A percentile compares a stretch with the other conserved stretches of the same genome.
These are phyloP conservation scores for Danaus melanippus DNA, from an alignment of 1,140 invertebrate species.

Conservation along the genomic window DNA sequence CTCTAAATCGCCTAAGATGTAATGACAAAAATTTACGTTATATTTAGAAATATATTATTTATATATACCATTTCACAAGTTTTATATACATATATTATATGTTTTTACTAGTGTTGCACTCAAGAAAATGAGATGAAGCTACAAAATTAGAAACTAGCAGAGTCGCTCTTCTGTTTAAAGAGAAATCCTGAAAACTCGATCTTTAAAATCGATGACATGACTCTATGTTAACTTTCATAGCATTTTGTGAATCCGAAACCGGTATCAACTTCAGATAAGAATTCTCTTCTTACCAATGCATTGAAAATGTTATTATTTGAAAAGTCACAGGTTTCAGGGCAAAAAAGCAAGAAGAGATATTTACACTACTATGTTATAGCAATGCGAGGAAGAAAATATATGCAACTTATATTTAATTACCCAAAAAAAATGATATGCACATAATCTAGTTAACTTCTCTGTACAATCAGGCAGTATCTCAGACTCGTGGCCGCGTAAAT, in stretches of 20 bases:
- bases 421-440: constrained; percentile 5
- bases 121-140: too few relatives aligned
- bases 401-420: neutral
- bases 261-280: too few relatives aligned
- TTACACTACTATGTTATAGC: too few relatives aligned
- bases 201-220: constrained; percentile 22
- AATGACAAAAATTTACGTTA: constrained; percentile 6
- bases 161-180: constrained; percentile 5
- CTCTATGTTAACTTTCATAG: constrained; percentile 15
- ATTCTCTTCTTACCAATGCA: too few relatives aligned
- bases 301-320: too few relatives aligned
- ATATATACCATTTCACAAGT: too few relatives aligned
- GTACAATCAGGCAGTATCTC: constrained; percentile 21
- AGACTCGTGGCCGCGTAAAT: constrained; percentile 25
- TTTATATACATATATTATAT: too few relatives aligned
- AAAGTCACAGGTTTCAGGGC: too few relatives aligned
- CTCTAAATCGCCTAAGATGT: constrained; percentile 27
- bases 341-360: too few relatives aligned
- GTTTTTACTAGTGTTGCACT: too few relatives aligned
- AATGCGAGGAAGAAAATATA: too few relatives aligned
- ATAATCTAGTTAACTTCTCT: constrained; percentile 9
- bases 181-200: constrained; percentile 6
- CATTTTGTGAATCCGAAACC: neutral
- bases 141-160: neutral
- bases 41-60: neutral